phyloP scores from a whole-genome alignment of 2,888 invertebrate genomes.

The Drosophila engyochracea region DNA sequence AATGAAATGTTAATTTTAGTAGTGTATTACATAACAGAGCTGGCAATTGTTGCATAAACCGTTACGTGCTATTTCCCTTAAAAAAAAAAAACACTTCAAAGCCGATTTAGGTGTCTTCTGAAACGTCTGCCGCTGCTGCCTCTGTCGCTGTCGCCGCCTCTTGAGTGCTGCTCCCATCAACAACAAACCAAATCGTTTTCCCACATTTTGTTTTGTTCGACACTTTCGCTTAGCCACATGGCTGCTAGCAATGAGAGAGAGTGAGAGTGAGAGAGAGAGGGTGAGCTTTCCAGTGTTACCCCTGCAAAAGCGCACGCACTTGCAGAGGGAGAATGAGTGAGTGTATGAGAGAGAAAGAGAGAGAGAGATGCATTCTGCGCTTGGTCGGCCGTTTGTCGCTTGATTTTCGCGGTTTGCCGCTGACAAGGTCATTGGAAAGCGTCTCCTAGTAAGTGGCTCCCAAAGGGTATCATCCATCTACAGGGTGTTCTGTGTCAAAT shows the following conservation, averaged over 20 bases:
- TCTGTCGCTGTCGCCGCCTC: conserved; percentile 5
- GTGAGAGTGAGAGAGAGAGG: conserved; percentile 1
- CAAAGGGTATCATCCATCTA: conserved; percentile 52
- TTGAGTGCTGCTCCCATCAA: conserved; percentile 8
- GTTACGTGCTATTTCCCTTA: conserved; percentile 48
- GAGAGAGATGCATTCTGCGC: neutral
- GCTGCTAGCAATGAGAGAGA: conserved; percentile 21
- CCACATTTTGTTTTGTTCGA: conserved; percentile 73
- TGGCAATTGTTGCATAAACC: conserved; percentile 69
- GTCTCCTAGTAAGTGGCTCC: conserved; percentile 53
- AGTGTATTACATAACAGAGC: conserved; percentile 62
- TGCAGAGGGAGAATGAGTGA: neutral
- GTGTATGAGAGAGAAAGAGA: neutral
- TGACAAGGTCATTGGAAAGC: conserved; percentile 80
- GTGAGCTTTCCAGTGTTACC: conserved; percentile 32
- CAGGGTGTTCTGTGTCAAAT: conserved; percentile 49
- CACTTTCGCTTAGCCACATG: conserved; percentile 61
- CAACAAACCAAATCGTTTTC: conserved; percentile 41
- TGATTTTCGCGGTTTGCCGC: conserved; percentile 36
- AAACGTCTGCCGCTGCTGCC: neutral
- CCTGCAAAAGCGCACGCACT: conserved; percentile 38
- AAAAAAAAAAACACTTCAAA: conserved; percentile 17
- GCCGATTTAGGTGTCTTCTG: conserved; percentile 24
- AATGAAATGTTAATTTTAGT: conserved; percentile 33
- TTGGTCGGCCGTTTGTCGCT: neutral